Evolutionary conservation across 2,797 vertebrate species (phyloP), one percentile per base, ranked within the genome.

Genomic region (Mormyrops attenuatus): DNA sequence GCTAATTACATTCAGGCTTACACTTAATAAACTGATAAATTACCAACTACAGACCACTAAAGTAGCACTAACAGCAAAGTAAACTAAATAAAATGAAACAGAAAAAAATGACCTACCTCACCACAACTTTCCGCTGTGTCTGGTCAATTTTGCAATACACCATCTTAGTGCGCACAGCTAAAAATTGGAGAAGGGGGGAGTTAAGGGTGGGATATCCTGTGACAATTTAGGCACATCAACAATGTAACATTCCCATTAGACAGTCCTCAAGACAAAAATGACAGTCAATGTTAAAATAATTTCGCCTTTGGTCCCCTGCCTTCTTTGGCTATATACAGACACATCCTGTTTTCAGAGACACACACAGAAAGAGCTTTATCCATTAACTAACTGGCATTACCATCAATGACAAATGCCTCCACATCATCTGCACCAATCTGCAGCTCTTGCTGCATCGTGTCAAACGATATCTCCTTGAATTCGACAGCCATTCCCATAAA

Each of bases 401-500:
- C 98, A 80, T 99, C 98, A 91, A 99, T 99, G 92, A 99, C 97
- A 93, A 99, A 99, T 0, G 98, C 97, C 95, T 99, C 99, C 2
- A 99, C 98, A 20, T 99, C 98, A 30, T 99, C 98, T 0, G 97
- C 97, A 89, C 97, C 97, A 0, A 99, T 96, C 94, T 99, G 98
- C 92, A 99, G 97, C 91, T 99, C 98, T 93, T 99, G 97, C 88
- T 99, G 97, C 96, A 99, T 98, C 84, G 97, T 98, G 90, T 99
- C 98, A 92, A 99, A 99, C 11, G 96, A 97, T 93, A 99, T 97
- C 93, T 99, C 98, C 94, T 99, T 99, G 93, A 96, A 98, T 94
- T 99, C 98, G 88, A 97, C 98, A n/a, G 99, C 98, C 99, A 99
- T 99, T 92, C 99, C 98, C 99, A 99, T 99, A 93, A 99, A 99